Evolutionary conservation across 2,113 vertebrate genomes (phyloP).

Genomic region (Laterallus jamaicensis): DNA sequence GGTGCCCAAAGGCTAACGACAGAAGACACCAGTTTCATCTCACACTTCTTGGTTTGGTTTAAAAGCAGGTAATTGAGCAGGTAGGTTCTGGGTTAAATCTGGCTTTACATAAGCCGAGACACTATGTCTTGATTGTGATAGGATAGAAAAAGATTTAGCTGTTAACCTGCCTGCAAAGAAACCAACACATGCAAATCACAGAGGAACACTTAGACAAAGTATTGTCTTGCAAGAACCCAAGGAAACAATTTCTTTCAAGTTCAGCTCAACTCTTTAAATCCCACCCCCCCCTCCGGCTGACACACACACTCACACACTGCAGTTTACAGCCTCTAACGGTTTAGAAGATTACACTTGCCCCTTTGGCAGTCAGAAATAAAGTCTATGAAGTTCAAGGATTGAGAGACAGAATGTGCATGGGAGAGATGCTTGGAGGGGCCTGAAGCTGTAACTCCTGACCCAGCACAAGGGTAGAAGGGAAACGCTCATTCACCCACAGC

Average conservation of each 20-base stretch:
- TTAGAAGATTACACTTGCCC: not conserved
- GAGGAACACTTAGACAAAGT: not conserved
- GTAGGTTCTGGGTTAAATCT: conserved; percentile 1
- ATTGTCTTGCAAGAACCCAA: not conserved
- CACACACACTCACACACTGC: not conserved
- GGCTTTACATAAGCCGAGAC: conserved; percentile 23
- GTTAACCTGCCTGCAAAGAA: not conserved
- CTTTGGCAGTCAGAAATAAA: not conserved
- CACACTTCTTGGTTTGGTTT: not conserved
- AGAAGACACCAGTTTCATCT: not conserved
- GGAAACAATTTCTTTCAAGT: not conserved
- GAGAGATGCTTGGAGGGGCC: not conserved
- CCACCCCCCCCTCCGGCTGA: not conserved
- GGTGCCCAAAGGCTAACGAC: not conserved
- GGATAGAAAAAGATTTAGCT: conserved; percentile 5
- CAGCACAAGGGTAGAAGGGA: not conserved
- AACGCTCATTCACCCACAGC: not conserved
- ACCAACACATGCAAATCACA: not conserved
- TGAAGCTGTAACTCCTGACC: not conserved
- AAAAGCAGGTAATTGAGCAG: not conserved
- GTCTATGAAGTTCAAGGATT: not conserved
- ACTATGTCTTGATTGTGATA: not conserved
- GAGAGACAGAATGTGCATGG: not conserved
- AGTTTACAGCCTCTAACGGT: not conserved
- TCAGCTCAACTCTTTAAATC: not conserved